A percentile compares a stretch with the other conserved stretches of the same genome.
Evolutionary conservation across 2,113 vertebrate species (phyloP).

Genomic region (Cyanoderma ruficeps): DNA sequence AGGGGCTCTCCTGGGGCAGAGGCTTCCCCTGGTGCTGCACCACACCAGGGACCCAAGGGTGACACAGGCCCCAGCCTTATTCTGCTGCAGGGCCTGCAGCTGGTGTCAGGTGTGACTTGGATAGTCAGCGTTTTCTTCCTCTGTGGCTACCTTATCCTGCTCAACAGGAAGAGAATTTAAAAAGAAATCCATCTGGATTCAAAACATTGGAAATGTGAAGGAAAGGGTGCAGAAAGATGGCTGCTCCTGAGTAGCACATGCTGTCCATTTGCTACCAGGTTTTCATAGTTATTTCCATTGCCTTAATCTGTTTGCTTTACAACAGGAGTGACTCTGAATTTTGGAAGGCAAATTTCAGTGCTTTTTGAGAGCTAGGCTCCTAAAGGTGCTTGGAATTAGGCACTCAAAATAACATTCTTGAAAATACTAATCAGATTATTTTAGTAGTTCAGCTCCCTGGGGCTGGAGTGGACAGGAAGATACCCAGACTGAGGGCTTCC

Average conservation of each 20-base stretch:
- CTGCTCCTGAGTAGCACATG: neutral
- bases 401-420: neutral
- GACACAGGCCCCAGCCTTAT: neutral
- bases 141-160: neutral
- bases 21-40: neutral
- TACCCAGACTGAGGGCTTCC: neutral
- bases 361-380: neutral
- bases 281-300: neutral
- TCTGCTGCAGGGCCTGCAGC: neutral
- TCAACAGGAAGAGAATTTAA: neutral
- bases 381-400: neutral
- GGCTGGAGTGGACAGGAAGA: neutral
- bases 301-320: neutral
- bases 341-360: neutral
- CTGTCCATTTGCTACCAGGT: neutral
- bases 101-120: neutral
- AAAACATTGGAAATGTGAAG: neutral
- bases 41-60: fast-evolving
- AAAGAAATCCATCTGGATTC: neutral
- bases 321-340: neutral
- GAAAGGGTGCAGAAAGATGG: neutral
- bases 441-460: neutral
- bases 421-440: neutral
- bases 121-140: neutral
- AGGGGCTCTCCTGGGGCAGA: neutral